Conservation (phyloP, 2,113 vertebrate genomes). For the Ceyx margarethae region DNA sequence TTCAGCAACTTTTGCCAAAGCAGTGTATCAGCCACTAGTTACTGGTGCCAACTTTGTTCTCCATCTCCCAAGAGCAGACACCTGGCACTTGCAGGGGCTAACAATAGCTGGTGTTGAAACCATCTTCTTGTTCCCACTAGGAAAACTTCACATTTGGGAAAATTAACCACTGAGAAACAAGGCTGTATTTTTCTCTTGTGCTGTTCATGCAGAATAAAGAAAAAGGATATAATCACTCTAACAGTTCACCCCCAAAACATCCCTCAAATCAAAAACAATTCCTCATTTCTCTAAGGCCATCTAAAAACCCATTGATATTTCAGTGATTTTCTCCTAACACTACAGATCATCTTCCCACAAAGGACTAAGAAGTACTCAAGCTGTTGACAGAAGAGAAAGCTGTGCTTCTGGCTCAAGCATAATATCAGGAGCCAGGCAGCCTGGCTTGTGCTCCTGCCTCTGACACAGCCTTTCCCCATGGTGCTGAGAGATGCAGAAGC, state of each 20-base stretch:
- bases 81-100: slow-evolving; percentile 22
- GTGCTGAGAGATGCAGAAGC: background rate
- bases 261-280: background rate
- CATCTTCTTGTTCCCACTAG: background rate
- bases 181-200: background rate
- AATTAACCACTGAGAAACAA: slow-evolving; percentile 7
- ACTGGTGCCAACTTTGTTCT: slow-evolving; percentile 44
- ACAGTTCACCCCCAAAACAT: background rate
- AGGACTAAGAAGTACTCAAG: background rate
- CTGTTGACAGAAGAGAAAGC: background rate
- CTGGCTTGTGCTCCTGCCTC: background rate
- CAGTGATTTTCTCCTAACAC: background rate
- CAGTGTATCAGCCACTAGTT: slow-evolving; percentile 6
- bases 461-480: background rate
- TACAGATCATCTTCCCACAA: background rate
- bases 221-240: background rate
- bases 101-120: slow-evolving; percentile 33
- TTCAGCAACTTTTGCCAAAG: slow-evolving; percentile 33
- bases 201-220: background rate
- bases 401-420: background rate
- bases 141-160: slow-evolving; percentile 24
- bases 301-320: background rate
- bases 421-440: background rate
- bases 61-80: slow-evolving; percentile 36
- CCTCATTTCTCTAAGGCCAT: background rate